Conservation (phyloP, 2,888 invertebrate species). For the Gymnocheta viridis region DNA sequence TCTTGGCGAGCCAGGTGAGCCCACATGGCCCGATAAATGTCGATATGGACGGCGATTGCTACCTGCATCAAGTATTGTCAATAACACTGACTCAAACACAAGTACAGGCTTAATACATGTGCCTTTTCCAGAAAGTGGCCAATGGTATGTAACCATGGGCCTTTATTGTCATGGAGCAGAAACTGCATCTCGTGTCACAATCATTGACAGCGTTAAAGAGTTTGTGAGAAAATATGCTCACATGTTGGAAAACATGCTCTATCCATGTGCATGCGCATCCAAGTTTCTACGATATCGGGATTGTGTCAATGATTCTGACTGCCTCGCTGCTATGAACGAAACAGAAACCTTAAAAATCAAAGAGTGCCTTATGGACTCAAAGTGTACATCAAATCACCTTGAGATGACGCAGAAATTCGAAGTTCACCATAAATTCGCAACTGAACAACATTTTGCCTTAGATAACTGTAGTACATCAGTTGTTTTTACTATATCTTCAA, state of each 20-base stretch:
- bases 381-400: constrained; percentile 77
- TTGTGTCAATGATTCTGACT: constrained; percentile 80
- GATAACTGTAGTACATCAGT: constrained; percentile 85
- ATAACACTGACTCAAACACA: constrained; percentile 85
- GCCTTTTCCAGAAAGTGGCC: constrained; percentile 92
- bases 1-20: constrained; percentile 84
- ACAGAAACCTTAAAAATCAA: constrained; percentile 79
- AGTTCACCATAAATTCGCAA: constrained; percentile 80
- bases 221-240: constrained; percentile 78
- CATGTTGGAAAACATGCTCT: constrained; percentile 76
- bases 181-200: constrained; percentile 81
- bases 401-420: constrained; percentile 80
- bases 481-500: constrained; percentile 87
- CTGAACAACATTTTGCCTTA: constrained; percentile 81
- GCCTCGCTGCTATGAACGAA: constrained; percentile 82
- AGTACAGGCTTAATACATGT: constrained; percentile 85
- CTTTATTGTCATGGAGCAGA: constrained; percentile 86
- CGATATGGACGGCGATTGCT: constrained; percentile 83
- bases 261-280: constrained; percentile 78
- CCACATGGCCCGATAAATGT: constrained; percentile 85
- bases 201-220: constrained; percentile 81
- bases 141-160: constrained; percentile 90
- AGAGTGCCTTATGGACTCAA: constrained; percentile 80
- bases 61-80: constrained; percentile 85
- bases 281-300: constrained; percentile 72